These are phyloP conservation scores for Psettodes erumei DNA, from an alignment of 2,113 vertebrate species.

Conservation along the genomic window DNA sequence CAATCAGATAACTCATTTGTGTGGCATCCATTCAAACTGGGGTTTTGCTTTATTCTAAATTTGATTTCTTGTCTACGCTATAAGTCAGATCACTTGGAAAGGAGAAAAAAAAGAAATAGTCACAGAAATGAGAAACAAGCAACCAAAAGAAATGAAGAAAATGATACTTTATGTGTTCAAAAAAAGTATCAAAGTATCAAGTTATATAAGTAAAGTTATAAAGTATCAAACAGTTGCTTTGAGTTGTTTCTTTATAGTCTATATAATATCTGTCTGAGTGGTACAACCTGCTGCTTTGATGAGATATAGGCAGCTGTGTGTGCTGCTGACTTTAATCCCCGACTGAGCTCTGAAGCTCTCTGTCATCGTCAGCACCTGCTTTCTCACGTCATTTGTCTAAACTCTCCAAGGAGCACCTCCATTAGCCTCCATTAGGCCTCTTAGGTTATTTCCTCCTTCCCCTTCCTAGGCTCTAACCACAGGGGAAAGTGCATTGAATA, in stretches of 20 bases:
- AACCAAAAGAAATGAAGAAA: neutral
- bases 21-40: neutral
- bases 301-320: neutral
- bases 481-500: neutral
- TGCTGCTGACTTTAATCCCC: constrained; percentile 19
- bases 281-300: neutral
- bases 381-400: neutral
- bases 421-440: neutral
- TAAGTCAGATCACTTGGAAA: too few relatives aligned
- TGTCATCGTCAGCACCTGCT: constrained; percentile 6
- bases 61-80: neutral
- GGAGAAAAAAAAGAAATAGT: neutral
- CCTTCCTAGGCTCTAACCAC: neutral
- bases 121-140: too few relatives aligned
- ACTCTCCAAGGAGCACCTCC: neutral
- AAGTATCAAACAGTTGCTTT: too few relatives aligned
- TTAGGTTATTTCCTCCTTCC: neutral
- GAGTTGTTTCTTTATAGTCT: too few relatives aligned
- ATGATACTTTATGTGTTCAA: too few relatives aligned
- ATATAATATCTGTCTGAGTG: neutral
- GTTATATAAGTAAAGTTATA: too few relatives aligned
- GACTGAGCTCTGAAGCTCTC: constrained; percentile 11
- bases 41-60: neutral
- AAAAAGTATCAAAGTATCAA: too few relatives aligned
- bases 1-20: constrained; percentile 1